Conservation (phyloP, 2,113 vertebrate genomes). For the Lophius piscatorius region DNA sequence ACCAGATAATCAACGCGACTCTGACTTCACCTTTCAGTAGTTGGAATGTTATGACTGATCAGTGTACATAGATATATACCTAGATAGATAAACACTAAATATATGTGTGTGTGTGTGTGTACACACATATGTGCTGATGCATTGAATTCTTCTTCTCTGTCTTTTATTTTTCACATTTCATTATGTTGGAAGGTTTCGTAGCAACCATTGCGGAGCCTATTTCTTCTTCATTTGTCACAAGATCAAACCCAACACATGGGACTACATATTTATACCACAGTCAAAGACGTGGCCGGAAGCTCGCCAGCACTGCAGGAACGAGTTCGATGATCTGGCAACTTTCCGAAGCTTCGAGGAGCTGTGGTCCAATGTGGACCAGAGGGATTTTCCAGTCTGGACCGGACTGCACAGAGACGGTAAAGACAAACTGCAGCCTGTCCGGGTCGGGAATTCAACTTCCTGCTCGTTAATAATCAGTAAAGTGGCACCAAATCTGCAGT, state of each 20-base stretch:
- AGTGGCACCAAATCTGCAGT: too few species aligned
- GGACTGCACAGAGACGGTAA: slow-evolving; percentile 39
- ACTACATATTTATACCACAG: not conserved
- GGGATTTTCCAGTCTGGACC: slow-evolving; percentile 40
- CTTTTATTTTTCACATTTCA: not conserved
- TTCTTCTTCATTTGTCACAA: slow-evolving; percentile 8
- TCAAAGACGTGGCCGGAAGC: slow-evolving; percentile 9
- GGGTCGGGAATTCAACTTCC: too few species aligned
- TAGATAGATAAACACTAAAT: too few species aligned
- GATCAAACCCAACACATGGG: accelerated
- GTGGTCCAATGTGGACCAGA: accelerated
- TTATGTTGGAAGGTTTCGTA: slow-evolving; percentile 19
- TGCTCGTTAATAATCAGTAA: too few species aligned
- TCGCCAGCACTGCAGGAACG: accelerated
- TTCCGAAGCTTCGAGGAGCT: accelerated
- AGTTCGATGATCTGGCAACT: accelerated
- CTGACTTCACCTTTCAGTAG: too few species aligned
- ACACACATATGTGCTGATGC: not conserved
- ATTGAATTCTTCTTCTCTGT: not conserved
- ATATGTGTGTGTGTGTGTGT: too few species aligned
- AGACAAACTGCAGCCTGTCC: not conserved
- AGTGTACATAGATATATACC: too few species aligned
- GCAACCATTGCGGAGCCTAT: accelerated
- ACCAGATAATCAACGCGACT: too few species aligned
- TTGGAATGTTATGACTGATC: too few species aligned